Evolutionary conservation across 2,113 vertebrate species (phyloP), one percentile per base, ranked within the genome.

Genomic region (Butastur rufipennis): DNA sequence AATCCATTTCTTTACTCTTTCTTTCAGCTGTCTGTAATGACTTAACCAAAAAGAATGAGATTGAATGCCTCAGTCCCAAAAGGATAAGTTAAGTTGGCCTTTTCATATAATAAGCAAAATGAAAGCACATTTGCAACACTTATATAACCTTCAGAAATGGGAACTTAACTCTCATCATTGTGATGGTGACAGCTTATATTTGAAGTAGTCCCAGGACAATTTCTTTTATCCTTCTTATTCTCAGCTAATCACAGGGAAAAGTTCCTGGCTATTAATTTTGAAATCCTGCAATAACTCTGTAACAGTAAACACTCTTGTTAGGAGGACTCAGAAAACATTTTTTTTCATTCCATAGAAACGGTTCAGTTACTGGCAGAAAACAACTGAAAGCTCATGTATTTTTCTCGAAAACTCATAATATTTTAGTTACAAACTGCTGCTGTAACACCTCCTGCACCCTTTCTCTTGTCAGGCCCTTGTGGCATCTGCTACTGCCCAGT

Each of bases 1-100:
- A 87, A 95, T 21, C 6, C 11, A 73, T 93, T 96, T 92, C 73
- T 87, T 91, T 72, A 34, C 15, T 81, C n/a, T 47, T 66, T 92
- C 40, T 70, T 89, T 89, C 31, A 79, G 31, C 16, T 83, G 2
- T 53, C 42, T 71, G 17, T 81, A 86, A 78, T 68, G 88, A 66
- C 58, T 67, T 83, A 71, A 90, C 26, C 16, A 87, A 59, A 86
- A 80, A 45, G 61, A 34, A 65, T 29, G 22, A n/a, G 31, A 82
- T 62, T 58, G 45, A 95, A 80, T 62, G 13, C 7, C 16, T 72
- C 0, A 0, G 40, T 91, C 81, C 66, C 83, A 14, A 56, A 94
- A 86, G 73, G 20, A 11, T 81, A 72, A 88, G 32, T 45, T 68
- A 87, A 15, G 27, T 40, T 52, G 31, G 16, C 31, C 53, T 77